phyloP scores from a whole-genome alignment of 2,797 vertebrate genomes.

The Cuculus canorus region DNA sequence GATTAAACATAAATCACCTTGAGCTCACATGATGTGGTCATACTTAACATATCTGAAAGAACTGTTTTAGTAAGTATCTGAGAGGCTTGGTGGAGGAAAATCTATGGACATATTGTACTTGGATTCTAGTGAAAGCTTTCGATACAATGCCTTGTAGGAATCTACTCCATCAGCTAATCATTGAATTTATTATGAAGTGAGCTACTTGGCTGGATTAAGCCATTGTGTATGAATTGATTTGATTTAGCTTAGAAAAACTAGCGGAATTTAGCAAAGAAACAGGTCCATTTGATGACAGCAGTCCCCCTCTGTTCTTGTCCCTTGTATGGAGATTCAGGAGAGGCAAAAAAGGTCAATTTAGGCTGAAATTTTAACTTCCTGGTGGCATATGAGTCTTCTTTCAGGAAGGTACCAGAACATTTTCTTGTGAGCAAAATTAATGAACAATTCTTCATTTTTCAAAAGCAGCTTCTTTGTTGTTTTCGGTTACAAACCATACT shows the following conservation, averaged over 20 bases:
- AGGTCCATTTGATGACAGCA: neutral
- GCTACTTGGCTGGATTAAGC: constrained; percentile 19
- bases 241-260: neutral
- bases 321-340: neutral
- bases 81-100: constrained; percentile 45
- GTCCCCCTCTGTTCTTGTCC: neutral
- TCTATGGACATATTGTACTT: constrained; percentile 40
- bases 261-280: neutral
- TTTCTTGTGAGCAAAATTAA: neutral
- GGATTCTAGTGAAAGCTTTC: constrained; percentile 57
- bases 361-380: neutral
- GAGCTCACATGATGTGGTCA: constrained; percentile 6
- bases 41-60: constrained; percentile 24
- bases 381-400: neutral
- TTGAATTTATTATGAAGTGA: constrained; percentile 11
- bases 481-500: neutral
- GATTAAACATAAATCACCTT: constrained; percentile 28
- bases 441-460: neutral
- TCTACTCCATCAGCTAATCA: constrained; percentile 50
- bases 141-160: constrained; percentile 2
- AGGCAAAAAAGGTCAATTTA: neutral
- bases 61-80: constrained; percentile 34
- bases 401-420: neutral
- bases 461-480: neutral
- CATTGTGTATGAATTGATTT: neutral